Percentiles rank a stretch among this genome's conserved stretches.
These are phyloP conservation scores for Ciconia stormi DNA, from an alignment of 2,113 vertebrate genomes.

Conservation along the genomic window DNA sequence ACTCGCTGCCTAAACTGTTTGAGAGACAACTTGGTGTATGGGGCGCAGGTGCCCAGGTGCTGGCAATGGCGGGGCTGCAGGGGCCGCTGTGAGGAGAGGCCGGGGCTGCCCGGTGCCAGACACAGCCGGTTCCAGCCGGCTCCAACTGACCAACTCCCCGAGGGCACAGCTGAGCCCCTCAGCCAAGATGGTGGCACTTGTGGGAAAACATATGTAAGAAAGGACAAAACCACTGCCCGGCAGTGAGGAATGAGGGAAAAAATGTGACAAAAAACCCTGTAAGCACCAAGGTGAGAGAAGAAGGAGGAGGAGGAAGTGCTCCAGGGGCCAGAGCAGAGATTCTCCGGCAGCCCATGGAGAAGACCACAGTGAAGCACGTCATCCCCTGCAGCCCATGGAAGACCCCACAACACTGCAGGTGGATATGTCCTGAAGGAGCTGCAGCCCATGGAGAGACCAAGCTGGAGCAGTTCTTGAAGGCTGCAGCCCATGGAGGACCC, in stretches of 20 bases:
- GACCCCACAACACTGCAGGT: accelerated
- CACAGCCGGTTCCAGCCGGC: neutral
- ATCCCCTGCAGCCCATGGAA: neutral
- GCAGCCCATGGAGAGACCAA: neutral
- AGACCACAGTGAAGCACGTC: neutral
- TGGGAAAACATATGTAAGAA: neutral
- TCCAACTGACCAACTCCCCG: accelerated
- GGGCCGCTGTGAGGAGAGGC: neutral
- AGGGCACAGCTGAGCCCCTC: neutral
- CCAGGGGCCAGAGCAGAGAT: neutral
- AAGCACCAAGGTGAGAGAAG: neutral
- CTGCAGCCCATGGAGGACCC: neutral
- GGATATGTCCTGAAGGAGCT: neutral
- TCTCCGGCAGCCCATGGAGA: neutral
- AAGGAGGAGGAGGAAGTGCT: accelerated
- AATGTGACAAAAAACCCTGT: neutral
- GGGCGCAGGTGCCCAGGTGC: accelerated
- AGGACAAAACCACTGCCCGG: neutral
- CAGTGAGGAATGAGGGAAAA: neutral
- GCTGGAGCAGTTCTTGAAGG: neutral
- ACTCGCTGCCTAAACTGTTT: neutral
- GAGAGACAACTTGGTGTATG: neutral
- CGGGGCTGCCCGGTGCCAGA: accelerated
- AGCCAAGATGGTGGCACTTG: no score
- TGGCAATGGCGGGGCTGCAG: neutral